Conservation (phyloP, 1,140 invertebrate genomes). For the Lysiphlebus fabarum region DNA sequence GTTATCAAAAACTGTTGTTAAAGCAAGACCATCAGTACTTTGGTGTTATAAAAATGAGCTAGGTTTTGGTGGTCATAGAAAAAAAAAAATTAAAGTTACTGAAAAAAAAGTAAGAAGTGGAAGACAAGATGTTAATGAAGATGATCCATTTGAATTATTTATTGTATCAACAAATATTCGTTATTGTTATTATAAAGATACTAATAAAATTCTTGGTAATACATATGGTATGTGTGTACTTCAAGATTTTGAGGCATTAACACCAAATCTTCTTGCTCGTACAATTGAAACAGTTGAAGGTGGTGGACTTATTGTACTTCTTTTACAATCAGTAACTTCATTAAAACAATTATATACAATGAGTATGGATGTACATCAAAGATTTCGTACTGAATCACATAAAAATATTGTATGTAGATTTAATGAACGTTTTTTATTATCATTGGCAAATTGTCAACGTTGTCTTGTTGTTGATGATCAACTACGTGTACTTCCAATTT, state of each 20-base stretch:
- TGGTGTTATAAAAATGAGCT: conserved; percentile 99
- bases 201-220: conserved; percentile 95
- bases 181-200: conserved; percentile 97
- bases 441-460: conserved; percentile 79
- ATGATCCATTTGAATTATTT: conserved; percentile 97
- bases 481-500: conserved; percentile 87
- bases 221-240: conserved; percentile 97
- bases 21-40: conserved; percentile 86
- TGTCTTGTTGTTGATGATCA: conserved; percentile 95
- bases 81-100: conserved; percentile 86
- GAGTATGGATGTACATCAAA: conserved; percentile 97
- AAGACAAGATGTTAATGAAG: conserved; percentile 88
- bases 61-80: conserved; percentile 90
- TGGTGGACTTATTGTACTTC: conserved; percentile 88
- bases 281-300: conserved; percentile 99
- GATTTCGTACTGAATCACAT: conserved; percentile 91
- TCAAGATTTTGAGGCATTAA: conserved; percentile 98
- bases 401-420: conserved; percentile 87
- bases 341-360: conserved; percentile 94
- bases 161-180: conserved; percentile 94
- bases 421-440: conserved; percentile 94
- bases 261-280: conserved; percentile 95
- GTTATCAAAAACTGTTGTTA: conserved; percentile 89
- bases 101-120: conserved; percentile 86
- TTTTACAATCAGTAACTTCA: conserved; percentile 83